phyloP scores from a whole-genome alignment of 2,888 invertebrate genomes.

The Bellardia bayeri region DNA sequence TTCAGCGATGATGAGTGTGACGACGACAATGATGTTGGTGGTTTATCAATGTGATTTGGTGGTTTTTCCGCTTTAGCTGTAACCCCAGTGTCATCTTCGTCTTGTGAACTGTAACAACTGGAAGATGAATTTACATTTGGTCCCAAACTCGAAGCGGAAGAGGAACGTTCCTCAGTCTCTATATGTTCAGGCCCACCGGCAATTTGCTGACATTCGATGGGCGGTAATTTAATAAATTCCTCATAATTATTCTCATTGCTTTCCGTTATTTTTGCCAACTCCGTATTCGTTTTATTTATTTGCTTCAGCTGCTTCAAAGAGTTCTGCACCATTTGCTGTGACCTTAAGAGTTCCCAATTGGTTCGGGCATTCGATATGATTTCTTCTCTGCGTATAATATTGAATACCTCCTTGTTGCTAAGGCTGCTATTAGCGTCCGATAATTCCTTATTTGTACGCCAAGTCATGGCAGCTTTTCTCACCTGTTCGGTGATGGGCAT shows the following conservation, averaged over 20 bases:
- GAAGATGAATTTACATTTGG: constrained; percentile 89
- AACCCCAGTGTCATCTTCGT: constrained; percentile 77
- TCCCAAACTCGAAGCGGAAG: constrained; percentile 89
- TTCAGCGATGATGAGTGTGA: constrained; percentile 25
- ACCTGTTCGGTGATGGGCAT: constrained; percentile 93
- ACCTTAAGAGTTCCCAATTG: constrained; percentile 93
- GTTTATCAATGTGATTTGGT: constrained; percentile 53
- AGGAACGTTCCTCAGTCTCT: constrained; percentile 79
- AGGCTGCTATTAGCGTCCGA: constrained; percentile 85
- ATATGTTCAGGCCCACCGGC: background rate
- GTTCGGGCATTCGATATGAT: constrained; percentile 93
- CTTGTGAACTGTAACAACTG: constrained; percentile 86
- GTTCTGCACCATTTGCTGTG: constrained; percentile 85
- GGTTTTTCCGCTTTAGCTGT: constrained; percentile 35
- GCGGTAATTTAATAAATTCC: constrained; percentile 81
- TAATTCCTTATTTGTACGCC: constrained; percentile 91
- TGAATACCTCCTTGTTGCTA: constrained; percentile 85
- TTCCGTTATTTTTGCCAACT: constrained; percentile 79
- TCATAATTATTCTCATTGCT: constrained; percentile 77
- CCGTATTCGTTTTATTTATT: constrained; percentile 71
- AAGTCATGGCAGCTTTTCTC: constrained; percentile 90
- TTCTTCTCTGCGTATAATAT: constrained; percentile 89
- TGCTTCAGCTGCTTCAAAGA: constrained; percentile 40
- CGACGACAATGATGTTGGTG: constrained; percentile 2
- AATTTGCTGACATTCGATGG: constrained; percentile 76